Conservation (phyloP, 2,797 vertebrate species). For the Sebastes matsubarae region DNA sequence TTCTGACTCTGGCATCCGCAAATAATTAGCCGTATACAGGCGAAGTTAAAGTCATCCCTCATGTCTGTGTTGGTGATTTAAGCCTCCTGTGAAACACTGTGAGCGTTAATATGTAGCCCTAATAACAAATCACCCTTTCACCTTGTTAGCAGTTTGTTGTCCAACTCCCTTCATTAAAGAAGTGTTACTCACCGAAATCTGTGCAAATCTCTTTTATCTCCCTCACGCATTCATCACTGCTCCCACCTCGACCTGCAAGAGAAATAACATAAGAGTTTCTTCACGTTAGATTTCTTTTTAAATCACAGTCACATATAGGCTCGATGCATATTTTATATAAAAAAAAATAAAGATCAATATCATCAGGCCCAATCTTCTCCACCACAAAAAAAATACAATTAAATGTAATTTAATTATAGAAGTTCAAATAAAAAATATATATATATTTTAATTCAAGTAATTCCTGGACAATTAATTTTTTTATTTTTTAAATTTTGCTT, state of each 20-base stretch:
- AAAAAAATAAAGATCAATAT: neutral
- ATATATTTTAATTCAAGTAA: neutral
- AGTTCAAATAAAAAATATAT: neutral
- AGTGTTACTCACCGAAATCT: slow-evolving; percentile 81
- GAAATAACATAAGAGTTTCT: slow-evolving; percentile 30
- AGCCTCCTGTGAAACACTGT: slow-evolving; percentile 56
- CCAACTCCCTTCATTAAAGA: slow-evolving; percentile 60
- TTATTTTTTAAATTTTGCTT: neutral
- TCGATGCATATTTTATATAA: neutral
- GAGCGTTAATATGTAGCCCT: slow-evolving; percentile 56
- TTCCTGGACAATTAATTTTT: neutral
- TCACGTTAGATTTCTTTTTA: neutral
- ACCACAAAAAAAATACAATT: neutral
- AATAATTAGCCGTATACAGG: slow-evolving; percentile 47
- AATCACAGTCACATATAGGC: neutral
- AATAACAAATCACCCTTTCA: slow-evolving; percentile 64
- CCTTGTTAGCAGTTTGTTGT: slow-evolving; percentile 60
- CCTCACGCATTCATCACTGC: slow-evolving; percentile 81
- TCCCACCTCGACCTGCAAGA: slow-evolving; percentile 76
- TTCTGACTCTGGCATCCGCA: slow-evolving; percentile 34
- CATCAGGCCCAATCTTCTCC: neutral
- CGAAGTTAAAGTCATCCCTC: slow-evolving; percentile 53
- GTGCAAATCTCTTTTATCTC: slow-evolving; percentile 69
- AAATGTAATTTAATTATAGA: neutral
- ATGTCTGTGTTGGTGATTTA: slow-evolving; percentile 62